Evolutionary conservation across 2,888 invertebrate genomes (phyloP).

Genomic region (Agrochola lota): DNA sequence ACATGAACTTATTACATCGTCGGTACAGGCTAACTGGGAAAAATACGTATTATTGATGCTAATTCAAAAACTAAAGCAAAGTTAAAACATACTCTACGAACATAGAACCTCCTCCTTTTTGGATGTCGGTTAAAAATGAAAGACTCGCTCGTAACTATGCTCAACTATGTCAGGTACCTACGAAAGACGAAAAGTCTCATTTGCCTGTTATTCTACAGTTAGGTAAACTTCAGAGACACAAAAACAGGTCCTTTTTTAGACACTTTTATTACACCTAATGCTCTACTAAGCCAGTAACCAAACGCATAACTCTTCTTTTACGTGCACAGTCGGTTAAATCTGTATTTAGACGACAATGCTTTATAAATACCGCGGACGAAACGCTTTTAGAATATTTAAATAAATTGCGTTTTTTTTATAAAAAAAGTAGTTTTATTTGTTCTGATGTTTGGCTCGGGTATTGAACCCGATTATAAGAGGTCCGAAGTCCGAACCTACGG

Average conservation of each 20-base stretch:
- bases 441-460: neutral
- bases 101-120: too few species aligned
- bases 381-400: conserved; percentile 31
- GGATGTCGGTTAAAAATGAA: too few species aligned
- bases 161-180: too few species aligned
- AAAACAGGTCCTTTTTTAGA: neutral
- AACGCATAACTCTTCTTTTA: conserved; percentile 28
- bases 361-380: neutral
- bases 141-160: too few species aligned
- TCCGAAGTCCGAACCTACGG: conserved; percentile 1
- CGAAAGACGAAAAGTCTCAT: too few species aligned
- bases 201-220: neutral
- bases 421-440: conserved; percentile 2
- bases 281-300: conserved; percentile 36
- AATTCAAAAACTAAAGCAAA: too few species aligned
- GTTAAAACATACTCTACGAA: too few species aligned
- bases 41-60: too few species aligned
- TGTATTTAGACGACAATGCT: neutral
- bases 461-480: conserved; percentile 6
- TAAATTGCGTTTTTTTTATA: neutral
- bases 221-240: neutral
- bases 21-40: too few species aligned
- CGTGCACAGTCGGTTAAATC: conserved; percentile 23
- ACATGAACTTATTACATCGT: too few species aligned
- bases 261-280: conserved; percentile 22